Conservation (phyloP, 2,888 invertebrate species). For the Tetragonula carbonaria region DNA sequence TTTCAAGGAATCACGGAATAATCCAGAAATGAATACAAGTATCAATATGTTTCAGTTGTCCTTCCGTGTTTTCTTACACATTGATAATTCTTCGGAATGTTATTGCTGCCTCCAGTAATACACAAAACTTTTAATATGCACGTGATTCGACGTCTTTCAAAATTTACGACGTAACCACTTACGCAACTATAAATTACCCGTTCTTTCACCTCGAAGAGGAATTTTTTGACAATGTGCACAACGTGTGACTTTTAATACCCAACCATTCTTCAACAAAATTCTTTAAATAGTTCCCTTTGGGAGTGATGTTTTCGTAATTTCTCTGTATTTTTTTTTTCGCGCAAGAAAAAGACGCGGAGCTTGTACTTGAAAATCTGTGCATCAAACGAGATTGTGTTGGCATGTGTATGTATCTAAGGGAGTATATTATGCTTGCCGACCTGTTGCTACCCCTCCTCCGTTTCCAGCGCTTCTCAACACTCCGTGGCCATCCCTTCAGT, state of each 20-base stretch:
- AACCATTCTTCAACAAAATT: not conserved
- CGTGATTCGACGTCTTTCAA: not conserved
- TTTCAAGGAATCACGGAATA: no score
- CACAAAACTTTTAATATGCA: not conserved
- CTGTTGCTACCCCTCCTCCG: conserved; percentile 77
- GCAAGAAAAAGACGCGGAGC: conserved; percentile 3
- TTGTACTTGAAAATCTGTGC: conserved; percentile 2
- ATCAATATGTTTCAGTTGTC: not conserved
- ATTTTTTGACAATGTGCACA: not conserved
- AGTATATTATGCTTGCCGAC: conserved; percentile 77
- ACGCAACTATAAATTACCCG: conserved; percentile 21
- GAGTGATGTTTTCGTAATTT: not conserved
- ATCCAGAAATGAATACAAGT: no score
- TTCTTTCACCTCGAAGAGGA: not conserved
- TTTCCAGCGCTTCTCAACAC: conserved; percentile 48
- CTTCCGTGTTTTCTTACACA: not conserved
- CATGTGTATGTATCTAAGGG: conserved; percentile 71
- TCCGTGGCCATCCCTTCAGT: conserved; percentile 55
- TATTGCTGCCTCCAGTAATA: not conserved
- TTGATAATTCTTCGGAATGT: no score
- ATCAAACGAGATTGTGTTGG: conserved; percentile 7
- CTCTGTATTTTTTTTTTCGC: not conserved
- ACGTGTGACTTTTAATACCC: not conserved
- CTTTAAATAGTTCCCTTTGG: not conserved
- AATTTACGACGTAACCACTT: conserved; percentile 4